Conservation (phyloP, 2,113 vertebrate genomes). For the Otolemur garnettii region DNA sequence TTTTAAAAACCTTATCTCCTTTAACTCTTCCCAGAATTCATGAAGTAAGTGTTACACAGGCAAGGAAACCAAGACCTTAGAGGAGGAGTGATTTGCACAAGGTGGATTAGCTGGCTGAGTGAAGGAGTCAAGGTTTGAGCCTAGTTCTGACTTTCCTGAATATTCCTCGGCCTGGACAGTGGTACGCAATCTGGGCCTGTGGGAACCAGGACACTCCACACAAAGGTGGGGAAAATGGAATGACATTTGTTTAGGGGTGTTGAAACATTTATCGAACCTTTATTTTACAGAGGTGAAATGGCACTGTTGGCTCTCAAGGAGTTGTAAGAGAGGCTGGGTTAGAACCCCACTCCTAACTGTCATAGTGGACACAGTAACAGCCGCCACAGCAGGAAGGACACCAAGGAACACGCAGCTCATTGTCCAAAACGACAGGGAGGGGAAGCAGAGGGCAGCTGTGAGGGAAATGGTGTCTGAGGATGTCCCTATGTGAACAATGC, state of each 20-base stretch:
- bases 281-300: slow-evolving; percentile 9
- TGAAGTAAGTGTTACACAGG: not conserved
- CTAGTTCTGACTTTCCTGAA: not conserved
- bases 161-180: not conserved
- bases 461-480: not conserved
- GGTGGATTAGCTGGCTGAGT: not conserved
- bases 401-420: not conserved
- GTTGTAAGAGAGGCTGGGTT: not conserved
- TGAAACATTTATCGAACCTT: not conserved
- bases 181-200: not conserved
- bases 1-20: not conserved
- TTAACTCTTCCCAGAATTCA: slow-evolving; percentile 21
- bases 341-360: not conserved
- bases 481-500: not conserved
- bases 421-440: not conserved
- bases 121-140: not conserved
- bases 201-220: not conserved
- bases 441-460: not conserved
- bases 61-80: not conserved
- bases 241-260: not conserved
- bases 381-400: not conserved
- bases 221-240: not conserved
- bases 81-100: not conserved
- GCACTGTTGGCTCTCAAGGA: not conserved
- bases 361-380: not conserved